These are phyloP conservation scores for Eutolmus rufibarbis DNA, from an alignment of 2,888 invertebrate genomes.

Conservation along the genomic window DNA sequence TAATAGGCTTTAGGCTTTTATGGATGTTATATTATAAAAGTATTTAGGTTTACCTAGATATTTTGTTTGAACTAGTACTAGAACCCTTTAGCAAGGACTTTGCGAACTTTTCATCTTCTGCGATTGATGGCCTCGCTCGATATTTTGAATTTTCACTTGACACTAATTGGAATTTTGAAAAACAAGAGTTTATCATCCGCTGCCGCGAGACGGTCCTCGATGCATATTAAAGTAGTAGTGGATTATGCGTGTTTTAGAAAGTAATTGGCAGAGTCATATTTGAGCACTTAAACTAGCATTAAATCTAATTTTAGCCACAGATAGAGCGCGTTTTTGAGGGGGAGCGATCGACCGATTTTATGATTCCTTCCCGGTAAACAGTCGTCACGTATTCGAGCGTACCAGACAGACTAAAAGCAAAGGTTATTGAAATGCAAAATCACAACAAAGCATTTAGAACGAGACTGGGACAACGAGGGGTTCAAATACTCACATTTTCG, in stretches of 20 bases:
- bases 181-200: not conserved
- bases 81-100: not conserved
- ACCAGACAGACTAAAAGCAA: not conserved
- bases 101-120: not conserved
- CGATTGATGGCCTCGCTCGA: not conserved
- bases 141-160: not conserved
- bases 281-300: slow-evolving; percentile 6
- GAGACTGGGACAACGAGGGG: not conserved
- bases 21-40: too few species aligned
- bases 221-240: not conserved
- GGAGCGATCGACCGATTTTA: not conserved
- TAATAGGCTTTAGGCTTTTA: too few species aligned
- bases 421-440: slow-evolving; percentile 7
- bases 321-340: not conserved
- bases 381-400: not conserved
- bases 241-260: not conserved
- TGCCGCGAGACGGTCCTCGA: not conserved
- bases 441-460: not conserved
- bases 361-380: not conserved
- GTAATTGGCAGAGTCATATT: not conserved
- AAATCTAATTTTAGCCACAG: slow-evolving; percentile 17
- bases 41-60: not conserved
- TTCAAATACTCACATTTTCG: not conserved
- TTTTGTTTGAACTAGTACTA: not conserved
- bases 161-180: not conserved